Conservation (phyloP, 2,113 vertebrate genomes). For the Excalfactoria chinensis region DNA sequence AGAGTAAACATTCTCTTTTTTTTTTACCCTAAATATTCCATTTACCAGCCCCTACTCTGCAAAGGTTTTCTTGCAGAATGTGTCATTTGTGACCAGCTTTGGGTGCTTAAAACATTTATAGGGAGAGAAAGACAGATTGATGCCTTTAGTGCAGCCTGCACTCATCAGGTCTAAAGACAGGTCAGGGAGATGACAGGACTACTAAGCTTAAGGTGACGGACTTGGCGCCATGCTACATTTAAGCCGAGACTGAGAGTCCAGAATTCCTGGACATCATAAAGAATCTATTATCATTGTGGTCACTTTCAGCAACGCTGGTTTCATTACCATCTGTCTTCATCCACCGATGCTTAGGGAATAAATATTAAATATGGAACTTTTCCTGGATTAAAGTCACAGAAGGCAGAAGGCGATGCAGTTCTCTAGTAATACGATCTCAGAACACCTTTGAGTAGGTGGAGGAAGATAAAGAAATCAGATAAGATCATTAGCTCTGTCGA, state of each 20-base stretch:
- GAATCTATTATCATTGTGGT: slow-evolving; percentile 84
- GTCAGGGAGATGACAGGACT: slow-evolving; percentile 77
- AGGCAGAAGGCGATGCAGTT: slow-evolving; percentile 51
- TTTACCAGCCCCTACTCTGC: not conserved
- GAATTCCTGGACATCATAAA: slow-evolving; percentile 84
- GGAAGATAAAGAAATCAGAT: slow-evolving; percentile 57
- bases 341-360: slow-evolving; percentile 76
- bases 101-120: slow-evolving; percentile 79
- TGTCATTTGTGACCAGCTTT: slow-evolving; percentile 68
- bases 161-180: slow-evolving; percentile 76
- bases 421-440: slow-evolving; percentile 4
- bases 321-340: slow-evolving; percentile 84
- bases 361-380: slow-evolving; percentile 81
- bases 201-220: slow-evolving; percentile 74
- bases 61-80: slow-evolving; percentile 52
- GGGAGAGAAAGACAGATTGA: slow-evolving; percentile 79
- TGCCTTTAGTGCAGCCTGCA: slow-evolving; percentile 73
- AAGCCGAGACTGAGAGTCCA: slow-evolving; percentile 78
- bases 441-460: slow-evolving; percentile 29
- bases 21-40: not conserved
- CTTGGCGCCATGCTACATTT: slow-evolving; percentile 80
- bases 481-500: slow-evolving; percentile 82
- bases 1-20: not conserved
- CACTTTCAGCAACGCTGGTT: slow-evolving; percentile 82
- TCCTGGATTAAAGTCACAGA: slow-evolving; percentile 72